A percentile compares a stretch with the other conserved stretches of the same genome.
phyloP scores from a whole-genome alignment of 1,140 invertebrate genomes.

The Bombus impatiens region DNA sequence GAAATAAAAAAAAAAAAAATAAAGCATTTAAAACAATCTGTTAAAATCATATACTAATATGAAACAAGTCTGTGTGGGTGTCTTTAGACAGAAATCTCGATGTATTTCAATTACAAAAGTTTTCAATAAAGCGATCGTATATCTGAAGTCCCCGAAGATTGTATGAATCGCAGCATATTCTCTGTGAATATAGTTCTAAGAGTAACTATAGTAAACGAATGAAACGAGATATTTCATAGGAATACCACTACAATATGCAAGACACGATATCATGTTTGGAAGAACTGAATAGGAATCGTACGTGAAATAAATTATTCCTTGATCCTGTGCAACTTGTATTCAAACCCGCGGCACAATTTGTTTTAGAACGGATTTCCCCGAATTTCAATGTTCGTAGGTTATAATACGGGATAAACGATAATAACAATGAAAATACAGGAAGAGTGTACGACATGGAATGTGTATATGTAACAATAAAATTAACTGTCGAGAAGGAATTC shows the following conservation, averaged over 20 bases:
- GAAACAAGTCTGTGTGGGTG: no score
- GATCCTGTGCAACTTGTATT: background rate
- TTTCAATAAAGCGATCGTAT: no score
- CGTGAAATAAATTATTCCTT: slow-evolving; percentile 21
- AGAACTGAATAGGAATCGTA: background rate
- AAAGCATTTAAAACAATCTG: no score
- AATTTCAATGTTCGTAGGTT: background rate
- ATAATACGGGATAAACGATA: slow-evolving; percentile 14
- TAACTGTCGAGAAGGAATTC: background rate
- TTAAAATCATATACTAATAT: no score
- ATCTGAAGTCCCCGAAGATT: no score
- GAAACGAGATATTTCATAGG: background rate
- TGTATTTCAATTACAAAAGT: no score
- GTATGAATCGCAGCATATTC: background rate
- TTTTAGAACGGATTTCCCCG: slow-evolving; percentile 22
- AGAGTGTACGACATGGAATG: no score
- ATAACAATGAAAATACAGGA: slow-evolving; percentile 23
- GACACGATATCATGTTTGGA: background rate
- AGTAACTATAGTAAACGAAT: background rate
- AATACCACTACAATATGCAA: background rate
- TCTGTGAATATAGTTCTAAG: background rate
- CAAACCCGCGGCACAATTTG: background rate
- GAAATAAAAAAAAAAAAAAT: no score
- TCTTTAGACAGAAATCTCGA: no score
- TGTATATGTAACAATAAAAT: background rate